These are phyloP conservation scores for Gryllus bimaculatus DNA, from an alignment of 1,140 invertebrate genomes.

Conservation along the genomic window DNA sequence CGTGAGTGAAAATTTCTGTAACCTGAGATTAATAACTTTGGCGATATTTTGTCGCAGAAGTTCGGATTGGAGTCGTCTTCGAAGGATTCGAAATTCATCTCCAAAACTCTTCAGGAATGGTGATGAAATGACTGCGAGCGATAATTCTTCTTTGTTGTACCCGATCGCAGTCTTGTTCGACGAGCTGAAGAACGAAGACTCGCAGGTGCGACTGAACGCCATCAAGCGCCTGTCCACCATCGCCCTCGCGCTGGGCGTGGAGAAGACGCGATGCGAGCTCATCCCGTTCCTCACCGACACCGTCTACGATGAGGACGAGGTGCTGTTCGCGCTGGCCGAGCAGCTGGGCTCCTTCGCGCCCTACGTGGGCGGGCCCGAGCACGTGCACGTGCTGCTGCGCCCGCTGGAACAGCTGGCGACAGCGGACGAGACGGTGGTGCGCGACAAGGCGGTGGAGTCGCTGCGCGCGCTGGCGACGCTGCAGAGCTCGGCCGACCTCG, in stretches of 20 bases:
- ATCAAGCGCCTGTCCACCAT: constrained; percentile 99
- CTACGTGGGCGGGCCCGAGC: constrained; percentile 92
- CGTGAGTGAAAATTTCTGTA: background rate
- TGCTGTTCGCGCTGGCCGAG: constrained; percentile 93
- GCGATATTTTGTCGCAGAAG: background rate
- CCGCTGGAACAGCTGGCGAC: constrained; percentile 95
- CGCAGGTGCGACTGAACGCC: constrained; percentile 90
- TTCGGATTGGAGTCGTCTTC: background rate
- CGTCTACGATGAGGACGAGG: constrained; percentile 99
- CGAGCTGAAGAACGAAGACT: constrained; percentile 24
- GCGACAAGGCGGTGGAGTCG: constrained; percentile 98
- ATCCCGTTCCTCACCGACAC: constrained; percentile 99
- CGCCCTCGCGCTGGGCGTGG: constrained; percentile 91
- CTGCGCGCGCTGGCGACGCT: constrained; percentile 79
- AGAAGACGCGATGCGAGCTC: constrained; percentile 90
- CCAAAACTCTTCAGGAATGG: background rate
- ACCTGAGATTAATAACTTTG: background rate
- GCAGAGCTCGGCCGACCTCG: constrained; percentile 77
- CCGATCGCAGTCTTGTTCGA: background rate
- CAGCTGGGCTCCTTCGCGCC: constrained; percentile 90
- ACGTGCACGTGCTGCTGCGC: constrained; percentile 78
- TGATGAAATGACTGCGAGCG: background rate
- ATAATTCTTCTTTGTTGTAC: background rate
- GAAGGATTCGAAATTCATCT: background rate
- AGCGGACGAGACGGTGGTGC: constrained; percentile 98